Evolutionary conservation across 2,888 invertebrate species (phyloP).

Genomic region (Dione vanillae): DNA sequence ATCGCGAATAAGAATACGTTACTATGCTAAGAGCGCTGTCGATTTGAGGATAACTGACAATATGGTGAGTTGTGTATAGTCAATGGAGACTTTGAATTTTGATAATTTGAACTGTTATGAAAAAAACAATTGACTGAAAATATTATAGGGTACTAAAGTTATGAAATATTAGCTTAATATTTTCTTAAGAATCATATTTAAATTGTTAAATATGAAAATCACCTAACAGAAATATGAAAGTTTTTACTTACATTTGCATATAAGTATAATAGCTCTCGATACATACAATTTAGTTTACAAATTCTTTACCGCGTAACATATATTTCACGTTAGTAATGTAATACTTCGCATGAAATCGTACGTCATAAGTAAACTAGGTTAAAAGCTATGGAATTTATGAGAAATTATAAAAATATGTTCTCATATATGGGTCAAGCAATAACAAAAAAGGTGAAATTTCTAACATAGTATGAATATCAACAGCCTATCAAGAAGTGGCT

Average conservation of each 20-base stretch:
- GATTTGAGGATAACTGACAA: constrained; percentile 68
- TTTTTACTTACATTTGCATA: constrained; percentile 11
- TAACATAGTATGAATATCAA: constrained; percentile 14
- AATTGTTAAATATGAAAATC: constrained; percentile 5
- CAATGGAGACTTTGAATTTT: background rate
- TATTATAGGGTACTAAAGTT: too few relatives aligned
- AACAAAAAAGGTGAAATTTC: constrained; percentile 25
- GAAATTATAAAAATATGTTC: constrained; percentile 55
- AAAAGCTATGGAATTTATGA: constrained; percentile 56
- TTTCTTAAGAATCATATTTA: background rate
- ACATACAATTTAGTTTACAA: constrained; percentile 31
- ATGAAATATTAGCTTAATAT: too few relatives aligned
- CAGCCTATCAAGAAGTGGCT: background rate
- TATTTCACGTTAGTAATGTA: constrained; percentile 38
- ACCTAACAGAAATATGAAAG: background rate
- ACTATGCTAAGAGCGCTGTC: constrained; percentile 69
- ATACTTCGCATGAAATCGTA: constrained; percentile 51
- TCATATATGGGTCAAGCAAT: constrained; percentile 23
- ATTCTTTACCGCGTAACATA: constrained; percentile 36
- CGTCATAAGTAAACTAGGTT: constrained; percentile 63
- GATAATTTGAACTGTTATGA: too few relatives aligned
- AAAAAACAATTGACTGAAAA: too few relatives aligned
- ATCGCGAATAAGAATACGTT: constrained; percentile 72
- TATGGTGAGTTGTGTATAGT: constrained; percentile 64
- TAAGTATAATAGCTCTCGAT: constrained; percentile 23